phyloP scores from a whole-genome alignment of 2,888 invertebrate species.

The Punctoribates punctum region DNA sequence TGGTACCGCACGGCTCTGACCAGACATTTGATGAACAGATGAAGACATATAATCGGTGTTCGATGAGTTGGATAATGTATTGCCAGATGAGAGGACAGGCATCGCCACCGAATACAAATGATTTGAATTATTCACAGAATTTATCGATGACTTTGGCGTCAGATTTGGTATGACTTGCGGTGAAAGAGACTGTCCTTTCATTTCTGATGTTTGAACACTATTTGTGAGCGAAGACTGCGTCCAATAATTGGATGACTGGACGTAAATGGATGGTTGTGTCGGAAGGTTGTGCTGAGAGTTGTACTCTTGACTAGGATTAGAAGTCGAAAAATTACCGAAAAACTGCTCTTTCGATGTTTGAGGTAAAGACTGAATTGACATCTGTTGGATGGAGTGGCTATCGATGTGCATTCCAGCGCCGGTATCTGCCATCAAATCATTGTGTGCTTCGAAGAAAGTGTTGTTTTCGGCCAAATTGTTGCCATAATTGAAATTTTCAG shows the following conservation, averaged over 20 bases:
- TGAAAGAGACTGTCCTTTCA: not conserved
- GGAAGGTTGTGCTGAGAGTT: too few relatives aligned
- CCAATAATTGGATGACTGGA: conserved; percentile 28
- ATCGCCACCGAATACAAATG: not conserved
- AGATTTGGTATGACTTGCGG: not conserved
- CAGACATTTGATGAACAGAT: not conserved
- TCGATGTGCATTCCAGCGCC: not conserved
- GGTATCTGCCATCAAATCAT: not conserved
- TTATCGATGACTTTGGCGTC: not conserved
- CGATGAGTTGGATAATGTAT: not conserved
- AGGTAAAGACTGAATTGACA: conserved; percentile 13
- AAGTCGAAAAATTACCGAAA: not conserved
- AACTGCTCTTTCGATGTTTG: conserved; percentile 23
- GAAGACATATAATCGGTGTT: not conserved
- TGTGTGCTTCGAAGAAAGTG: not conserved
- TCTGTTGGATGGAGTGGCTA: conserved; percentile 9
- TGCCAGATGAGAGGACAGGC: not conserved
- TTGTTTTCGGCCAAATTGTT: not conserved
- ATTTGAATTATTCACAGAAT: not conserved
- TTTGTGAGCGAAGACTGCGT: conserved; percentile 18
- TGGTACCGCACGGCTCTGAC: not conserved
- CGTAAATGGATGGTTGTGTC: conserved; percentile 14
- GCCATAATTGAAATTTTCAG: conserved; percentile 10
- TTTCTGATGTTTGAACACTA: conserved; percentile 17
- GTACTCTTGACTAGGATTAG: conserved; percentile 29